Percentiles rank a stretch among this genome's conserved stretches.
Conservation (phyloP, 2,888 invertebrate species). For the Pimpla rufipes region DNA sequence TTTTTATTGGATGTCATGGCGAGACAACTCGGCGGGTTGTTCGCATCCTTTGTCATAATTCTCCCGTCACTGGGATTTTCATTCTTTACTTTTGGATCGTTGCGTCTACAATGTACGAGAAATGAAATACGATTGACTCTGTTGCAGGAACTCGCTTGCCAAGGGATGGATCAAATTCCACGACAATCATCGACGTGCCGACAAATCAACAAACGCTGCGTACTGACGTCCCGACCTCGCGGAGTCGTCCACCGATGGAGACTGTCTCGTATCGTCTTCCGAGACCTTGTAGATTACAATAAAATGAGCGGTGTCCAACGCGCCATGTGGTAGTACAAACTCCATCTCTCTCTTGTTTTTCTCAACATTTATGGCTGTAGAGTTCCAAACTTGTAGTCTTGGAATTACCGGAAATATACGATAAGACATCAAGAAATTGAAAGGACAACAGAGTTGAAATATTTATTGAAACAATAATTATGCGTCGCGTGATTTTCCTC, state of each 20-base stretch:
- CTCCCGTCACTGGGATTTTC: too few relatives aligned
- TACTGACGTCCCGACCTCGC: constrained; percentile 94
- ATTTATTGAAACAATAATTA: neutral
- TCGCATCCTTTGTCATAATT: too few relatives aligned
- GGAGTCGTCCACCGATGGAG: constrained; percentile 94
- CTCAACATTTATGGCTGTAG: neutral
- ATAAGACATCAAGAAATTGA: neutral
- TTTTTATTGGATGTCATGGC: too few relatives aligned
- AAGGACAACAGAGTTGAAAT: neutral
- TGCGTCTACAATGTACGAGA: neutral
- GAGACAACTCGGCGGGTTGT: too few relatives aligned
- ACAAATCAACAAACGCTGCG: constrained; percentile 92
- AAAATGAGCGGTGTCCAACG: constrained; percentile 96
- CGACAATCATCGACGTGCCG: constrained; percentile 89
- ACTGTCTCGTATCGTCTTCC: constrained; percentile 95
- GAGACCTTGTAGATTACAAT: constrained; percentile 97
- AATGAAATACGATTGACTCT: constrained; percentile 28
- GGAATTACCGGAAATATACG: neutral
- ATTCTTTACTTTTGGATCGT: too few relatives aligned
- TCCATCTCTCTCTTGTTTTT: neutral
- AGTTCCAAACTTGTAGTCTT: neutral
- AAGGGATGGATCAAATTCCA: constrained; percentile 91
- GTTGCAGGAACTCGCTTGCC: constrained; percentile 91
- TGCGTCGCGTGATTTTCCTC: constrained; percentile 26
- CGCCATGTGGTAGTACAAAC: constrained; percentile 93